Conservation (phyloP, 37 sponge, comb jelly and placozoan species). For the Spongia lamella region DNA sequence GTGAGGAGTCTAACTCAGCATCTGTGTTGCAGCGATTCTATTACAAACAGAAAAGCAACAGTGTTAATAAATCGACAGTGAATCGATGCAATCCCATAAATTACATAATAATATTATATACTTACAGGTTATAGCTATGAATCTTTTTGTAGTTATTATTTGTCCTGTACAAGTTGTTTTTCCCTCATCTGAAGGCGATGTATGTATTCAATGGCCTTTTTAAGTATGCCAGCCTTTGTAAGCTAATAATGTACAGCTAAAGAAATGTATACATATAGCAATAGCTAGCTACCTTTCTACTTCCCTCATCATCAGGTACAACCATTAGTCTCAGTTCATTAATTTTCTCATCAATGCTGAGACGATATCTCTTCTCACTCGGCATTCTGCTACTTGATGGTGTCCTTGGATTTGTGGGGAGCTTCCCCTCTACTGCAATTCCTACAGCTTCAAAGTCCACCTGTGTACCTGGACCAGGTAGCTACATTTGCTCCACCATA, state of each 20-base stretch:
- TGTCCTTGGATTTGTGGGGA: too few relatives aligned
- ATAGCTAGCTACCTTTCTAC: conserved; percentile 26
- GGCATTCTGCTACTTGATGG: background rate
- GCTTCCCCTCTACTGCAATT: too few relatives aligned
- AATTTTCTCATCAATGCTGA: conserved; percentile 95
- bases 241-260: conserved; percentile 33
- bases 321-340: conserved; percentile 78
- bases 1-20: too few relatives aligned
- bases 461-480: too few relatives aligned
- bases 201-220: conserved; percentile 88
- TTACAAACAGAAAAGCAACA: too few relatives aligned
- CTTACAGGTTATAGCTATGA: too few relatives aligned
- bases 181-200: conserved; percentile 67
- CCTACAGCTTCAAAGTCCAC: too few relatives aligned
- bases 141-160: conserved; percentile 61
- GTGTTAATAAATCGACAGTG: too few relatives aligned
- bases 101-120: too few relatives aligned
- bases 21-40: too few relatives aligned
- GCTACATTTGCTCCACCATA: too few relatives aligned
- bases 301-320: conserved; percentile 49
- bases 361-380: conserved; percentile 92
- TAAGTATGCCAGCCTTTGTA: conserved; percentile 73
- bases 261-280: background rate
- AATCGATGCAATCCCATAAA: too few relatives aligned
- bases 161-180: conserved; percentile 59